Percentiles rank a stretch among this genome's conserved stretches.
Evolutionary conservation across 92 coral and sea anemone genomes (phyloP).

Genomic region (Phenganax stokvisi): DNA sequence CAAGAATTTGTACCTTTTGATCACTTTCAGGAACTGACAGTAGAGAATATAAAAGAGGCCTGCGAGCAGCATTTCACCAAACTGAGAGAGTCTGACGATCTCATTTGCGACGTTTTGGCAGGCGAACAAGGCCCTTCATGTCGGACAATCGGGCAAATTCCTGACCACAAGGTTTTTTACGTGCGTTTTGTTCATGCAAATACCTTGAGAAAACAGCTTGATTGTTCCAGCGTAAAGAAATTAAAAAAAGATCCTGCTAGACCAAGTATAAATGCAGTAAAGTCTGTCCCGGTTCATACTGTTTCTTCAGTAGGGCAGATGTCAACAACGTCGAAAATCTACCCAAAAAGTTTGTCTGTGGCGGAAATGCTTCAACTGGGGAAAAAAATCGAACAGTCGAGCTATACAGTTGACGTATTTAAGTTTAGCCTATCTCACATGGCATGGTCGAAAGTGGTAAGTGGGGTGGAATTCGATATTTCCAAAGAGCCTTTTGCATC

Average conservation of each 20-base stretch:
- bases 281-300: not conserved
- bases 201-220: not conserved
- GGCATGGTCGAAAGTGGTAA: slow-evolving; percentile 41
- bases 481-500: slow-evolving; percentile 42
- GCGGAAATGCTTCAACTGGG: slow-evolving; percentile 50
- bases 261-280: not conserved
- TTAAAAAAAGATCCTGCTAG: not conserved
- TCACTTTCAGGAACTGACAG: slow-evolving; percentile 2
- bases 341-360: slow-evolving; percentile 50
- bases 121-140: slow-evolving; percentile 2
- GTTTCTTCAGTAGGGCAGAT: not conserved
- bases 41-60: slow-evolving; percentile 1
- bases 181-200: slow-evolving; percentile 7
- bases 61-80: slow-evolving; percentile 1
- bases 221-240: not conserved
- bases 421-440: slow-evolving; percentile 39
- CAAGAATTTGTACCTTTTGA: slow-evolving; percentile 2
- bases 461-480: slow-evolving; percentile 37
- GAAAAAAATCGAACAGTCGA: slow-evolving; percentile 38
- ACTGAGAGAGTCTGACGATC: slow-evolving; percentile 6
- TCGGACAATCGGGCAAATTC: not conserved
- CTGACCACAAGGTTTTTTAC: slow-evolving; percentile 5
- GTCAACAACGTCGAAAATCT: slow-evolving; percentile 11
- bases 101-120: not conserved
- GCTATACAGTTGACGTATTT: slow-evolving; percentile 40